phyloP scores from a whole-genome alignment of 1,140 invertebrate genomes.

The Phymorhynchus buccinoides region DNA sequence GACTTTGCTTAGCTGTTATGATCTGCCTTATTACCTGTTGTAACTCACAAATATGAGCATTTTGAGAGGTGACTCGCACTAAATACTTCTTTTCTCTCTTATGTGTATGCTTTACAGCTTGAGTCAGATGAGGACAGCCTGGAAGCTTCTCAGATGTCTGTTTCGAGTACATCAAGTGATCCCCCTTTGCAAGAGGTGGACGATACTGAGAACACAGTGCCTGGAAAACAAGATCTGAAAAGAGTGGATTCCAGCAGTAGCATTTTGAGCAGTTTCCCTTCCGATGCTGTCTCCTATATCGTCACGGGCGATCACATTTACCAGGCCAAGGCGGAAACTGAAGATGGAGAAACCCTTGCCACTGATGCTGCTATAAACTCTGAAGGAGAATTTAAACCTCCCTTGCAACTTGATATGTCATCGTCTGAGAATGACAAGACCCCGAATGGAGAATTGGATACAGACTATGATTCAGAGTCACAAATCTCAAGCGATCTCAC shows the following conservation, averaged over 20 bases:
- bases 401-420: not conserved
- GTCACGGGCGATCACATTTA: constrained; percentile 4
- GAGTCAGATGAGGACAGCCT: constrained; percentile 2
- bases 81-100: not conserved
- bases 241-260: constrained; percentile 6
- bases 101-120: not conserved
- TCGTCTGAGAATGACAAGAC: not conserved
- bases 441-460: not conserved
- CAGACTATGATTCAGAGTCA: not conserved
- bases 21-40: no score
- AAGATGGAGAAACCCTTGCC: not conserved
- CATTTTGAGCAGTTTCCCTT: not conserved
- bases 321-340: no score
- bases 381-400: not conserved
- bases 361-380: not conserved
- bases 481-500: no score
- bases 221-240: not conserved
- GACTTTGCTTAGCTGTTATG: no score
- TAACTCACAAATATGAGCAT: no score
- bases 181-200: not conserved
- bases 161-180: not conserved
- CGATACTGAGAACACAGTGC: not conserved
- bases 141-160: not conserved
- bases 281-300: not conserved
- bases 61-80: no score